Evolutionary conservation across 2,888 invertebrate genomes (phyloP), one percentile per base, ranked within the genome.

Genomic region (Troilus luridus): DNA sequence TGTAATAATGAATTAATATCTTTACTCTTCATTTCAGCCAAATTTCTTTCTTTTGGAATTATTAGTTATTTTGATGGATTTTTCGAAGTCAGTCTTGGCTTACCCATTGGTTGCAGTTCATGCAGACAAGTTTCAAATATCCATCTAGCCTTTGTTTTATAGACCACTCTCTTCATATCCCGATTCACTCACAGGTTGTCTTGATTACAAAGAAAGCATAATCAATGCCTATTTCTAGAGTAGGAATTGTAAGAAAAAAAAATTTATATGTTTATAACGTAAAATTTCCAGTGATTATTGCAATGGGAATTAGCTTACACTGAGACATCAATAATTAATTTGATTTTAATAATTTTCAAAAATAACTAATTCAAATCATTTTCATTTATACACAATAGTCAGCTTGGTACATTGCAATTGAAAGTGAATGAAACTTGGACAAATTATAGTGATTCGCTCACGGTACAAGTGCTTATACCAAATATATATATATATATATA

Each of bases 391-490:
- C 0, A 27, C 0, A 24, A 24, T 21, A 27, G 1, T 24, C 8
- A 77, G 11, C 24, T 24, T 3, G 8, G n/a, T 41, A 17, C 72
- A 77, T 77, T 77, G 72, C 41, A 41, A 77, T 27, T 41, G 27
- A 2, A 12, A 77, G 19, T 24, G 27, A 77, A 77, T 19, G 72
- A 77, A 77, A 77, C 72, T 77, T 77, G 72, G 72, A 41, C 41
- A 77, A 77, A 41, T 77, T 77, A 77, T 77, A 41, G 72, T 77
- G 72, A 77, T 77, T 77, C 72, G 27, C 27, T 41, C 27, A 41
- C n/a, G n/a, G n/a, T n/a, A 77, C 17, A 77, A 77, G 41, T 24
- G 41, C 27, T 24, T 24, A 12, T 67, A 67, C 24, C 11, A 67
- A 77, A 77, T 1, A 77, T 14, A 27, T 17, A 77, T 77, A 77